phyloP scores from a whole-genome alignment of 2,113 vertebrate species.

The Rhagologus leucostigma region DNA sequence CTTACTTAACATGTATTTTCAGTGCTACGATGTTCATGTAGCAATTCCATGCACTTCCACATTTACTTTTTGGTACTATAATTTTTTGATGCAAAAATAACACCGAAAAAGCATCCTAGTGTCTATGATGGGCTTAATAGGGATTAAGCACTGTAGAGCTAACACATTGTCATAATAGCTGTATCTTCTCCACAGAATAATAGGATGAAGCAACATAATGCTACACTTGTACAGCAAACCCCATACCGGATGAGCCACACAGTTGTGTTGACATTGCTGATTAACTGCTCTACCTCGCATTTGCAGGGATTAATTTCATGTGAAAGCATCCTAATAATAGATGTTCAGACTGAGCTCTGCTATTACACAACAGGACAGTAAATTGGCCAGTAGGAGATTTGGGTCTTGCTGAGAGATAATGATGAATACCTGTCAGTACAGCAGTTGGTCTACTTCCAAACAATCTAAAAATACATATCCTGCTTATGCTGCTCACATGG shows the following conservation, averaged over 20 bases:
- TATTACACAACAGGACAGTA: conserved; percentile 12
- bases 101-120: neutral
- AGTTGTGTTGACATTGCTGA: neutral
- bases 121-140: neutral
- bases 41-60: rapidly evolving
- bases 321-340: conserved; percentile 39
- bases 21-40: neutral
- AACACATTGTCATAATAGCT: neutral
- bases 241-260: neutral
- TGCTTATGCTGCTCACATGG: neutral
- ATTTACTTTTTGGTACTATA: rapidly evolving
- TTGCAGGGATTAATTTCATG: conserved; percentile 5
- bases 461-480: neutral
- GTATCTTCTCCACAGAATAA: neutral
- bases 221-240: neutral
- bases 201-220: conserved; percentile 7
- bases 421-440: neutral
- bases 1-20: neutral
- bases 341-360: neutral
- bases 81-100: neutral
- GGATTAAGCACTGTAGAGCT: neutral
- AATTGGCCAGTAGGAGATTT: conserved; percentile 5
- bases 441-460: neutral
- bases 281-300: conserved; percentile 4
- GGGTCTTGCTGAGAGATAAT: conserved; percentile 8